phyloP scores from a whole-genome alignment of 2,888 invertebrate species.

The Papilio demoleus region DNA sequence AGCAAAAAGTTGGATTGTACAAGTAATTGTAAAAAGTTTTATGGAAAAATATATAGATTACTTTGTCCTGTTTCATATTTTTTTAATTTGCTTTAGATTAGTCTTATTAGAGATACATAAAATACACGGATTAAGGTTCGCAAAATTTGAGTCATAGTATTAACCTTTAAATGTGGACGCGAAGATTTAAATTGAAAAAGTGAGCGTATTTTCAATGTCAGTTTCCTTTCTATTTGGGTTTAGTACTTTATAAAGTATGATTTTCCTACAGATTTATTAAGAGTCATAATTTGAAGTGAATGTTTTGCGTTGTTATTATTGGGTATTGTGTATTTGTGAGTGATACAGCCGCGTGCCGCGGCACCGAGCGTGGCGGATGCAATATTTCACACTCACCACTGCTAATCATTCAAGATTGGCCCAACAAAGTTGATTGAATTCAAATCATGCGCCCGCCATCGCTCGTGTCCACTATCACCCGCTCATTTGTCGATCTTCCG shows the following conservation, averaged over 20 bases:
- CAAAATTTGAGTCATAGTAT: not conserved
- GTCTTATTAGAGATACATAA: not conserved
- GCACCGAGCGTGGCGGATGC: constrained; percentile 70
- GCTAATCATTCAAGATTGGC: constrained; percentile 74
- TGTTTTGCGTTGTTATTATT: constrained; percentile 2
- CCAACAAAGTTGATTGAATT: constrained; percentile 69
- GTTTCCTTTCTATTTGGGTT: not conserved
- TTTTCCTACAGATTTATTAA: not conserved
- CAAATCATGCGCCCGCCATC: constrained; percentile 43
- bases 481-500: constrained; percentile 5
- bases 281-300: not conserved
- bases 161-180: not conserved
- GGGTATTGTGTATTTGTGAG: constrained; percentile 51
- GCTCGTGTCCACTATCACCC: constrained; percentile 6
- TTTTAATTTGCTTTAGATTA: not conserved
- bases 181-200: not conserved
- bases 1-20: too few species aligned
- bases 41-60: not conserved
- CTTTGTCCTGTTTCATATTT: not conserved
- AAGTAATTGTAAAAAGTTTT: not conserved
- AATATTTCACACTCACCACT: constrained; percentile 76
- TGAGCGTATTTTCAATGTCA: constrained; percentile 5
- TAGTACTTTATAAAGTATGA: not conserved
- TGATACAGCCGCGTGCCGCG: constrained; percentile 66
- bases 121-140: not conserved